phyloP scores from a whole-genome alignment of 2,113 vertebrate species.

The Rana temporaria region DNA sequence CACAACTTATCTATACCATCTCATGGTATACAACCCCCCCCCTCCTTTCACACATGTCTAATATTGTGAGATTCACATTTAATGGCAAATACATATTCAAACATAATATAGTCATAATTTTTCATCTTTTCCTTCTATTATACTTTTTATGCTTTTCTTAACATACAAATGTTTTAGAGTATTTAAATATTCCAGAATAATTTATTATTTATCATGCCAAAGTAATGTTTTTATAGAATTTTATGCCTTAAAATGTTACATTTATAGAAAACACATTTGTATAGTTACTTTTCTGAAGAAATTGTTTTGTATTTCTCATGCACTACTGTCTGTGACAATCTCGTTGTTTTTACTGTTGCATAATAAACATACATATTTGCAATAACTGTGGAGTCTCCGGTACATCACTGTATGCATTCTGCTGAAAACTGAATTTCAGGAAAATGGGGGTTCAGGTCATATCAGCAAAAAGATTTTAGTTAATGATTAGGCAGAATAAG shows the following conservation, averaged over 20 bases:
- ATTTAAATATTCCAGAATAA: constrained; percentile 31
- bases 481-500: too few relatives aligned
- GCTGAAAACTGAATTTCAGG: too few relatives aligned
- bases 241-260: neutral
- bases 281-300: constrained; percentile 14
- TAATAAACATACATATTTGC: constrained; percentile 42
- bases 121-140: too few relatives aligned
- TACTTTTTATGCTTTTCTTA: constrained; percentile 22
- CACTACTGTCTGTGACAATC: constrained; percentile 11
- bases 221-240: neutral
- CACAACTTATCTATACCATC: too few relatives aligned
- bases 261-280: constrained; percentile 31
- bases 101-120: too few relatives aligned
- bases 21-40: too few relatives aligned
- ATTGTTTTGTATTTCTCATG: constrained; percentile 25
- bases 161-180: constrained; percentile 7
- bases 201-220: constrained; percentile 45
- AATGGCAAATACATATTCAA: too few relatives aligned
- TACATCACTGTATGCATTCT: too few relatives aligned
- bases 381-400: neutral
- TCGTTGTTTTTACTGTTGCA: constrained; percentile 34
- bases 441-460: too few relatives aligned
- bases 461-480: too few relatives aligned
- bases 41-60: too few relatives aligned
- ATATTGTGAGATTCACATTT: too few relatives aligned